Percentiles rank a stretch among this genome's conserved stretches.
phyloP scores from a whole-genome alignment of 1,140 invertebrate species.

The Drosophila kepulauana region DNA sequence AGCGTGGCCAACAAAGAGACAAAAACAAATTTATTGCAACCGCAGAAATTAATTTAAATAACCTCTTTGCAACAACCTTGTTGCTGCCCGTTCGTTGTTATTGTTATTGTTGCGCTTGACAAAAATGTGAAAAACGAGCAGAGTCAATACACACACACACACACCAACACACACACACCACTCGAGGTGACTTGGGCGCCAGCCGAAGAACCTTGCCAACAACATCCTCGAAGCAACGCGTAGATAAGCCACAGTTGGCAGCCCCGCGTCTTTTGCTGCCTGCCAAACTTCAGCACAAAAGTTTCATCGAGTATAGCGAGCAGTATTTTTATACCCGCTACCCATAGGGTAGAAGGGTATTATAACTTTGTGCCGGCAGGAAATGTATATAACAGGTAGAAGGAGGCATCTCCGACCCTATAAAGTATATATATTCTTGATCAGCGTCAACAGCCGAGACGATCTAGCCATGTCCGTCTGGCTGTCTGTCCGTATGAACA shows the following conservation, averaged over 20 bases:
- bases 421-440: too few species aligned
- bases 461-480: too few species aligned
- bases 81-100: neutral
- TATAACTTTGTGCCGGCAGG: too few species aligned
- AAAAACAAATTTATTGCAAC: constrained; percentile 69
- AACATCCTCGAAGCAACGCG: neutral
- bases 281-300: constrained; percentile 27
- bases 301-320: neutral
- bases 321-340: too few species aligned
- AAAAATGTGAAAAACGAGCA: constrained; percentile 57
- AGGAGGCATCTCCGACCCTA: too few species aligned
- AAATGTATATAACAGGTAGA: too few species aligned
- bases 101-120: constrained; percentile 40
- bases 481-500: too few species aligned
- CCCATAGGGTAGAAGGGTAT: too few species aligned
- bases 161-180: neutral
- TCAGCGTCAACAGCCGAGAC: too few species aligned
- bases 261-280: neutral
- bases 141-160: constrained; percentile 22
- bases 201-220: neutral
- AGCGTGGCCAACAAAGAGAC: constrained; percentile 34
- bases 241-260: constrained; percentile 23
- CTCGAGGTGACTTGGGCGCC: neutral
- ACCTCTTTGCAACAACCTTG: constrained; percentile 54
- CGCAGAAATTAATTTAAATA: constrained; percentile 76